Percentiles rank a stretch among this genome's conserved stretches.
phyloP scores from a whole-genome alignment of 2,113 vertebrate genomes.

The Bubo scandiacus region DNA sequence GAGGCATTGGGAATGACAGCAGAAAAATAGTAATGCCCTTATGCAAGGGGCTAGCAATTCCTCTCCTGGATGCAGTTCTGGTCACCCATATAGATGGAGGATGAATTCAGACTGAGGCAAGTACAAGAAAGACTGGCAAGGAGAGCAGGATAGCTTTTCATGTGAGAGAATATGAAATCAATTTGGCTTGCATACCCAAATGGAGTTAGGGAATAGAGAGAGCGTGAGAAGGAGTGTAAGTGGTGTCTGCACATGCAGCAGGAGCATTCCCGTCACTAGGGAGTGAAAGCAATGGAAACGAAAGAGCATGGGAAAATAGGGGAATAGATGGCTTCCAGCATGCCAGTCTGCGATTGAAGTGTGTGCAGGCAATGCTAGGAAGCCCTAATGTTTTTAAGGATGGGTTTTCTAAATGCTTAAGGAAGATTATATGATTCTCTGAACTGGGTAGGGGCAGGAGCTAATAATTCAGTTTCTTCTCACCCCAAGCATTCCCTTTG shows the following conservation, averaged over 20 bases:
- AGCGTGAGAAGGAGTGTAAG: accelerated
- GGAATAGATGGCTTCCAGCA: neutral
- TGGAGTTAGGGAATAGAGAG: neutral
- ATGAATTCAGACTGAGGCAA: neutral
- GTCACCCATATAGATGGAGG: neutral
- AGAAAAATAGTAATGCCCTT: neutral
- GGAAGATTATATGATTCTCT: neutral
- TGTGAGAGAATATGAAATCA: neutral
- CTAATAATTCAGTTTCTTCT: neutral
- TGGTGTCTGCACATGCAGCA: neutral
- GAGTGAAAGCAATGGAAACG: neutral
- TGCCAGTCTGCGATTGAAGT: neutral
- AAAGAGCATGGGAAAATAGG: neutral
- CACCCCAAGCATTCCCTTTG: neutral
- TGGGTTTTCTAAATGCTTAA: neutral
- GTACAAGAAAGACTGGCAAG: neutral
- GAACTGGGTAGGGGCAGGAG: neutral
- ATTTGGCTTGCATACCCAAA: neutral
- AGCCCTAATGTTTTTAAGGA: neutral
- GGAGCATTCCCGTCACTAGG: neutral
- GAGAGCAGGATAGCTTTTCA: neutral
- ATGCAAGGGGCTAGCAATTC: neutral
- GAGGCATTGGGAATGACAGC: neutral
- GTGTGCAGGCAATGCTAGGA: neutral
- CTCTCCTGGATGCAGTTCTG: neutral